Evolutionary conservation across 2,888 invertebrate species (phyloP).

Genomic region (Zhuqinia jingwanae): DNA sequence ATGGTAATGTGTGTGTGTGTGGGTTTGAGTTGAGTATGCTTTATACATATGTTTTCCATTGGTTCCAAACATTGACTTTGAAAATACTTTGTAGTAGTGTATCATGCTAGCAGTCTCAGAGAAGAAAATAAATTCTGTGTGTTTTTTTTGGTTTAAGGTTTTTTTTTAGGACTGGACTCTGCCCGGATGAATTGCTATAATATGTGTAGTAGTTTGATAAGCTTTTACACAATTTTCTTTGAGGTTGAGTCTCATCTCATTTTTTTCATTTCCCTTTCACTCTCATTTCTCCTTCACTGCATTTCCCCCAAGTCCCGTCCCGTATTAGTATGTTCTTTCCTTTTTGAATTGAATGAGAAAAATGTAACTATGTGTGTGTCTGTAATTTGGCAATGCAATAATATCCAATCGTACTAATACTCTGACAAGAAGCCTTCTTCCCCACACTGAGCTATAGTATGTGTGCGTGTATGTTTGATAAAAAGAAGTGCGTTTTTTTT

Average conservation of each 20-base stretch:
- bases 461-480: slow-evolving; percentile 2
- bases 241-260: not conserved
- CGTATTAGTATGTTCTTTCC: not conserved
- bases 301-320: not conserved
- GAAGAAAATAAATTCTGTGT: not conserved
- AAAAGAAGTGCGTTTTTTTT: not conserved
- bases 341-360: not conserved
- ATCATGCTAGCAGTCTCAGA: not conserved
- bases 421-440: not conserved
- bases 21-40: slow-evolving; percentile 43
- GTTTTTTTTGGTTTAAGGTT: slow-evolving; percentile 12
- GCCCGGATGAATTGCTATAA: slow-evolving; percentile 22
- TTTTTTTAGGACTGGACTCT: not conserved
- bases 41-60: slow-evolving; percentile 66
- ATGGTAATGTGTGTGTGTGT: not conserved
- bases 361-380: not conserved
- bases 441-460: not conserved
- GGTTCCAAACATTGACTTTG: slow-evolving; percentile 61
- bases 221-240: not conserved
- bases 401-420: not conserved
- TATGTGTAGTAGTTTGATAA: not conserved
- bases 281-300: slow-evolving; percentile 25
- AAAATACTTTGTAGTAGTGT: slow-evolving; percentile 17
- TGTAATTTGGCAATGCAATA: slow-evolving; percentile 36
- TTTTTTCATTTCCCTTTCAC: slow-evolving; percentile 23